These are phyloP conservation scores for Procambarus virginalis DNA, from an alignment of 1,140 invertebrate species.

Conservation along the genomic window DNA sequence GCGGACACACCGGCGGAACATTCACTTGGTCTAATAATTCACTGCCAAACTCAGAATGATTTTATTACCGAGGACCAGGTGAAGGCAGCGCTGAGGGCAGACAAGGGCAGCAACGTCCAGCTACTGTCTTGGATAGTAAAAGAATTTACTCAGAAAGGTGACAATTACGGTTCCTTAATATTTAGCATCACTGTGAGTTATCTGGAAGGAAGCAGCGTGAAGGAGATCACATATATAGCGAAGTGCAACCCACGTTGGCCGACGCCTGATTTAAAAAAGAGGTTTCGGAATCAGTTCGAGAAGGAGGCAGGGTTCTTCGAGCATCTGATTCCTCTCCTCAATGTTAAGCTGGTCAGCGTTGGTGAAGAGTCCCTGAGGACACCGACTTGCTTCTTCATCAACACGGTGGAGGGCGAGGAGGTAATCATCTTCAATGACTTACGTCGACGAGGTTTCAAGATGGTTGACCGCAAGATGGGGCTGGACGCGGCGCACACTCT, in stretches of 20 bases:
- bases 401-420: background rate
- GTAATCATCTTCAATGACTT: constrained; percentile 8
- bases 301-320: constrained; percentile 20
- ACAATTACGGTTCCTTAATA: constrained; percentile 59
- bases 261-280: background rate
- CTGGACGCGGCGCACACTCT: constrained; percentile 23
- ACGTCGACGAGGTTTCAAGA: constrained; percentile 6
- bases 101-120: constrained; percentile 40
- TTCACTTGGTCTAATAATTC: background rate
- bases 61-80: background rate
- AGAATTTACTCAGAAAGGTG: constrained; percentile 50
- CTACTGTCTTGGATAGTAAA: constrained; percentile 2
- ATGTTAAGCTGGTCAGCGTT: background rate
- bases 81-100: constrained; percentile 11
- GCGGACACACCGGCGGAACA: too few species aligned
- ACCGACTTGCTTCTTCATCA: constrained; percentile 5
- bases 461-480: constrained; percentile 5
- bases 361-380: background rate
- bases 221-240: background rate
- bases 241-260: background rate
- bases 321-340: background rate
- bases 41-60: background rate
- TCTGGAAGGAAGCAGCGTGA: constrained; percentile 25
- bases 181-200: too few species aligned
- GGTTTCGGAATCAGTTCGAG: background rate